Percentiles rank a stretch among this genome's conserved stretches.
Evolutionary conservation across 2,113 vertebrate genomes (phyloP).

Genomic region (Lontra canadensis): DNA sequence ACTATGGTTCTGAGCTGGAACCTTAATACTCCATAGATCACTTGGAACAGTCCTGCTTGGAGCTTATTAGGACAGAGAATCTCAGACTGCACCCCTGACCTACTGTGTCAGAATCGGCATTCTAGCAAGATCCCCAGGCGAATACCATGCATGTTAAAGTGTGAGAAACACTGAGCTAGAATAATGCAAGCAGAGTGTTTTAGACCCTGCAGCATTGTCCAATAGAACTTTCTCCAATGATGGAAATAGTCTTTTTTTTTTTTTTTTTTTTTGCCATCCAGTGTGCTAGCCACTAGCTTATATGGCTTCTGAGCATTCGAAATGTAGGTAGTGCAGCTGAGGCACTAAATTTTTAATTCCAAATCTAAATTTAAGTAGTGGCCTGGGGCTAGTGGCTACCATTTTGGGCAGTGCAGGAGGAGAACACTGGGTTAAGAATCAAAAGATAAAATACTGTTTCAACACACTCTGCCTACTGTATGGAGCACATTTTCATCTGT

Average conservation of each 20-base stretch:
- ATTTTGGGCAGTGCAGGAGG: neutral
- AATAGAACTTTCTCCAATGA: neutral
- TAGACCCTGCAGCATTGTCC: neutral
- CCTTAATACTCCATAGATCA: neutral
- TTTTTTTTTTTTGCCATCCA: neutral
- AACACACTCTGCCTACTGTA: neutral
- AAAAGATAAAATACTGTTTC: neutral
- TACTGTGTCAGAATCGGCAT: neutral
- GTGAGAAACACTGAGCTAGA: neutral
- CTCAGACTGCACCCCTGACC: neutral
- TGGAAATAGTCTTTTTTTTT: neutral
- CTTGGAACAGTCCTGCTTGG: accelerated
- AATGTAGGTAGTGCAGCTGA: neutral
- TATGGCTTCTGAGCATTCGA: neutral
- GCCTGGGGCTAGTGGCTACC: neutral
- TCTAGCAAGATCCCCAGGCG: neutral
- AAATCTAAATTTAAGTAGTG: neutral
- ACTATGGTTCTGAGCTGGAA: neutral
- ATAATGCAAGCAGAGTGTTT: neutral
- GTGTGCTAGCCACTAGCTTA: neutral
- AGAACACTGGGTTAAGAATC: neutral
- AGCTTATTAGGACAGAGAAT: neutral
- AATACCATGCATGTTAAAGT: neutral
- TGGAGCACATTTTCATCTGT: neutral
- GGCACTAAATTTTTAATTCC: conserved; percentile 10